Conservation (phyloP, 2,888 invertebrate species). For the Schizotus pectinicornis region DNA sequence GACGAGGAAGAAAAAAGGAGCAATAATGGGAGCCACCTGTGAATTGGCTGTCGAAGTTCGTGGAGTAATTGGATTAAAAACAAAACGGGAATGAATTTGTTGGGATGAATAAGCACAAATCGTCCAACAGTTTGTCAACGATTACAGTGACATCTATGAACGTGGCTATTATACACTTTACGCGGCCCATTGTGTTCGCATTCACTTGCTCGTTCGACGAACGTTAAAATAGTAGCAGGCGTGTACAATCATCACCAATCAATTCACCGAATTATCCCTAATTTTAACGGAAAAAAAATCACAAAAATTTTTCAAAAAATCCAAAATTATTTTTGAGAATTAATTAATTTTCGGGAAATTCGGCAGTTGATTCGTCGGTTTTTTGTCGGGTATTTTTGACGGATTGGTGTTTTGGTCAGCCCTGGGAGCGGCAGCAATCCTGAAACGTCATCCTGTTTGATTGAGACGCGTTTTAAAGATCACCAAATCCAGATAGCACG, state of each 20-base stretch:
- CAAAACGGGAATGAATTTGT: constrained; percentile 26
- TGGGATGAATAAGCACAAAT: constrained; percentile 28
- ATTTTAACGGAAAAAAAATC: no score
- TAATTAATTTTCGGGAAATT: not conserved
- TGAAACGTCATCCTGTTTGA: constrained; percentile 52
- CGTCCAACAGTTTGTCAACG: constrained; percentile 27
- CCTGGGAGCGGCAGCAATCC: constrained; percentile 30
- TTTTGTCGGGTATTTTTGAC: not conserved
- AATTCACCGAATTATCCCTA: no score
- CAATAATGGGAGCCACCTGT: constrained; percentile 1
- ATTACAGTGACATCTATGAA: constrained; percentile 28
- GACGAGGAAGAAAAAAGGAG: constrained; percentile 1
- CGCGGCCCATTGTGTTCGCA: constrained; percentile 16
- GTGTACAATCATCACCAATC: constrained; percentile 10
- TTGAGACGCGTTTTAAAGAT: constrained; percentile 50
- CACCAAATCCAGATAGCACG: constrained; percentile 47
- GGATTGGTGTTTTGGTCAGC: constrained; percentile 9
- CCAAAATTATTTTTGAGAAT: constrained; percentile 1
- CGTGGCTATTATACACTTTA: constrained; percentile 27
- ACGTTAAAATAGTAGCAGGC: constrained; percentile 15
- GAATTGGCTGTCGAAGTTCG: constrained; percentile 22
- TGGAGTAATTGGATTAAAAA: constrained; percentile 24
- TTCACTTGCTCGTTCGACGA: constrained; percentile 4
- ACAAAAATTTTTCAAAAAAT: no score
- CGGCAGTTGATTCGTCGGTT: not conserved